A percentile compares a stretch with the other conserved stretches of the same genome.
These are phyloP conservation scores for Heterodera filipjevi DNA, from an alignment of 2,888 invertebrate species.

Conservation along the genomic window DNA sequence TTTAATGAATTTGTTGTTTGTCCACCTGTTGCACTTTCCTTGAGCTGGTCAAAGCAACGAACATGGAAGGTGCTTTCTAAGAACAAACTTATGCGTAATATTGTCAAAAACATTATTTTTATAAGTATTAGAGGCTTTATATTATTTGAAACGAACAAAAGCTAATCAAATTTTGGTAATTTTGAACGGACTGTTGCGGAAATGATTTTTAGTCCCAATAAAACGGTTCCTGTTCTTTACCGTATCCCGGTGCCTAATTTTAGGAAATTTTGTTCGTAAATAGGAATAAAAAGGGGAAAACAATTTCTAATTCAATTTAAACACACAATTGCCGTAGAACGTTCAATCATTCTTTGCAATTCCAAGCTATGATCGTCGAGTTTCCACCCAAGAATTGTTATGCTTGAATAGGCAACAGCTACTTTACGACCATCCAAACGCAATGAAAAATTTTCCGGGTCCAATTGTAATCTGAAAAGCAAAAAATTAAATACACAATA, in stretches of 20 bases:
- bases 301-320: conserved; percentile 18
- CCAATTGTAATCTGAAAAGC: conserved; percentile 44
- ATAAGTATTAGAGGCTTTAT: too few species aligned
- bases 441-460: conserved; percentile 42
- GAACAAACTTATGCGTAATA: not conserved
- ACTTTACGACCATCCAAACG: conserved; percentile 77
- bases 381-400: conserved; percentile 81
- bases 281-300: too few species aligned
- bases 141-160: too few species aligned
- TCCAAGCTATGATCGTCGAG: conserved; percentile 76
- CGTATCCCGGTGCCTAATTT: too few species aligned
- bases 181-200: too few species aligned
- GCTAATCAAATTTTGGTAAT: too few species aligned
- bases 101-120: conserved; percentile 70
- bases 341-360: conserved; percentile 82
- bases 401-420: conserved; percentile 67
- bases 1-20: too few species aligned
- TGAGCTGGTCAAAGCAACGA: not conserved
- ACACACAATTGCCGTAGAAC: conserved; percentile 77
- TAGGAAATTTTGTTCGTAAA: too few species aligned
- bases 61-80: not conserved
- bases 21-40: not conserved
- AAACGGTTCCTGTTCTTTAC: too few species aligned
- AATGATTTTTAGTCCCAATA: too few species aligned
- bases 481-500: not conserved